phyloP scores from a whole-genome alignment of 2,797 vertebrate species.

The Ctenosaura bakeri region DNA sequence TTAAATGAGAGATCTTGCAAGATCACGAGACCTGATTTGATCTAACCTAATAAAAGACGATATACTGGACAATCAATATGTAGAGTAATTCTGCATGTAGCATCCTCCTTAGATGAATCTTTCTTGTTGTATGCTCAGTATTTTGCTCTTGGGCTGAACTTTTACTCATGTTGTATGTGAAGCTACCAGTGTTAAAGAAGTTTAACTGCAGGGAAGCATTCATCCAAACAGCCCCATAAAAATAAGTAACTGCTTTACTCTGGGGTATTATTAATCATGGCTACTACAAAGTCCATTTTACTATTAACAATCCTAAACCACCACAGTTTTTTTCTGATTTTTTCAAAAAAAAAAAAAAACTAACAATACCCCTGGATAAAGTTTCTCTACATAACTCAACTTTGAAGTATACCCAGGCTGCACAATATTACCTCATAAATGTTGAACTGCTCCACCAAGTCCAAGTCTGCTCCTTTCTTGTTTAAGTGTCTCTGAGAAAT shows the following conservation, averaged over 20 bases:
- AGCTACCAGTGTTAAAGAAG: conserved; percentile 49
- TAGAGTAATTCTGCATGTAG: conserved; percentile 43
- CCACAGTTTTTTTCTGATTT: conserved; percentile 39
- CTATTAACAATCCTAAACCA: background rate
- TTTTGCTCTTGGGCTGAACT: conserved; percentile 54
- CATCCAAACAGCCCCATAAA: conserved; percentile 47
- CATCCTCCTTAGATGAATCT: background rate
- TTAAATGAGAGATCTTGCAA: conserved; percentile 43
- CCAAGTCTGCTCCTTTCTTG: conserved; percentile 95
- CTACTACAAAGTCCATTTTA: conserved; percentile 36
- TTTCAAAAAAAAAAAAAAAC: conserved; percentile 64
- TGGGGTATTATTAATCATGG: conserved; percentile 34
- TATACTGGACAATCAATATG: conserved; percentile 48
- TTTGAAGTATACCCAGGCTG: conserved; percentile 60
- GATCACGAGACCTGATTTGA: conserved; percentile 48
- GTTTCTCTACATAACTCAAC: background rate
- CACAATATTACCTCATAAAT: conserved; percentile 92
- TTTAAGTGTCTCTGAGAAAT: conserved; percentile 91
- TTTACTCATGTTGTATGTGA: conserved; percentile 33
- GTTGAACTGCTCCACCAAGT: conserved; percentile 95
- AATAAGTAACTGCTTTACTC: conserved; percentile 39
- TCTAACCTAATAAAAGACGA: conserved; percentile 51
- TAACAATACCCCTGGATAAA: conserved; percentile 58
- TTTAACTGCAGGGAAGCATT: conserved; percentile 48
- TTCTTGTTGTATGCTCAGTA: conserved; percentile 23